These are phyloP conservation scores for Siniperca scherzeri DNA, from an alignment of 2,797 vertebrate genomes.

Conservation along the genomic window DNA sequence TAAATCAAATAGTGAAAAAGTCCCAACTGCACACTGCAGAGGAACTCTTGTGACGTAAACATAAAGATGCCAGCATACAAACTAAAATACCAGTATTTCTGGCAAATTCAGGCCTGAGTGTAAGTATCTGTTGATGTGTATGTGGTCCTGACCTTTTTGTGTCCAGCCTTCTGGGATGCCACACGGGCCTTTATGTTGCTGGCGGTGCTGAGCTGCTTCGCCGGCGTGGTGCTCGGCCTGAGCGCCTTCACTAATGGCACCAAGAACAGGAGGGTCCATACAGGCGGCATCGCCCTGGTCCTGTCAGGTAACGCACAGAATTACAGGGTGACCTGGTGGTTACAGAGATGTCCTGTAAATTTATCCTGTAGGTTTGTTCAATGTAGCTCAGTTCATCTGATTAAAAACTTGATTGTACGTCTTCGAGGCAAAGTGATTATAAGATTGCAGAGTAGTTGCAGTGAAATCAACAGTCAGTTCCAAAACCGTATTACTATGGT, in stretches of 20 bases:
- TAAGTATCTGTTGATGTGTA: background rate
- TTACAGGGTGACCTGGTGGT: background rate
- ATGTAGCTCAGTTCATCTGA: background rate
- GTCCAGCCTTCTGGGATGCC: conserved; percentile 89
- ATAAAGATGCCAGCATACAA: background rate
- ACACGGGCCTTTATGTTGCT: conserved; percentile 90
- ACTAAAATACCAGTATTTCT: background rate
- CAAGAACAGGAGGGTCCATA: conserved; percentile 80
- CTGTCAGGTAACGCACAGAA: conserved; percentile 82
- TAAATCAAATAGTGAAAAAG: background rate
- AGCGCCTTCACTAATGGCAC: conserved; percentile 82
- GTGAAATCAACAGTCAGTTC: background rate
- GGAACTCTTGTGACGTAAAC: background rate
- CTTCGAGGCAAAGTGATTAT: background rate
- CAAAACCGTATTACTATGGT: background rate
- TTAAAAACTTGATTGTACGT: background rate
- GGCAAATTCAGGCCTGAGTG: background rate
- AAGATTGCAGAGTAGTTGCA: background rate
- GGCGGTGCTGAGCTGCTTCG: conserved; percentile 86
- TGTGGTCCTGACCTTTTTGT: conserved; percentile 16
- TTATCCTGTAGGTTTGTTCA: too few relatives aligned
- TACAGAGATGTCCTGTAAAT: too few relatives aligned
- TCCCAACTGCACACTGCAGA: background rate
- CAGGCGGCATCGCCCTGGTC: conserved; percentile 85
- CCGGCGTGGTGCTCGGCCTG: conserved; percentile 87